Evolutionary conservation across 2,888 invertebrate genomes (phyloP), one percentile per base, ranked within the genome.

Genomic region (Micoletzkya japonica): DNA sequence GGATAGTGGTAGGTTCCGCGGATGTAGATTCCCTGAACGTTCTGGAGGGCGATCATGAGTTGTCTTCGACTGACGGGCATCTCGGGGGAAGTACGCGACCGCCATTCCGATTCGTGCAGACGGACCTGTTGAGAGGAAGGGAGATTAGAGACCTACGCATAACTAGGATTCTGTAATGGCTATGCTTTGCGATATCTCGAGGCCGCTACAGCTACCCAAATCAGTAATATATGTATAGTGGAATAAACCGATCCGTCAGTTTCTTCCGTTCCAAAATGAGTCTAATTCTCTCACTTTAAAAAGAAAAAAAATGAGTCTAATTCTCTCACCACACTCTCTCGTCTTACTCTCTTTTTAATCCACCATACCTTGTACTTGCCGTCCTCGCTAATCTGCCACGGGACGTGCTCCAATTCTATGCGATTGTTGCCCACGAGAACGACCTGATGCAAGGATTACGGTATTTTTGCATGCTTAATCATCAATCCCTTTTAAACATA

Each of bases 11-110:
- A 84, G 36, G 81, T 79, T 60, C 76, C 82, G 24, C 82, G 76
- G 49, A 82, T 68, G 70, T 77, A 81, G 56, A 82, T 71, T 70
- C 39, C 74, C 77, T 70, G 63, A 0, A 97, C 88, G 81, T 92
- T 92, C 85, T 94, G 93, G 73, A 97, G 88, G 0, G 93, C 92
- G n/a, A 94, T 89, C 95, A 97, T 94, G 83, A 97, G 88, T 39
- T 92, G 91, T 72, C 90, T 90, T 44, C 93, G 88, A 54, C 90
- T 91, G 0, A 94, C 91, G 26, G 86, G 84, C 10, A 85, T 24
- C 28, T 87, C 85, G 0, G 89, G 89, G 63, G 89, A 88, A 75
- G 89, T 85, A 86, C 90, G 89, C 78, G 90, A 87, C 74, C 88
- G 88, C 95, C 95, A 95, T 70, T 91, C 88, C 36, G 82, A 81